Conservation (phyloP, 2,888 invertebrate species). For the Epistrophe eligans region DNA sequence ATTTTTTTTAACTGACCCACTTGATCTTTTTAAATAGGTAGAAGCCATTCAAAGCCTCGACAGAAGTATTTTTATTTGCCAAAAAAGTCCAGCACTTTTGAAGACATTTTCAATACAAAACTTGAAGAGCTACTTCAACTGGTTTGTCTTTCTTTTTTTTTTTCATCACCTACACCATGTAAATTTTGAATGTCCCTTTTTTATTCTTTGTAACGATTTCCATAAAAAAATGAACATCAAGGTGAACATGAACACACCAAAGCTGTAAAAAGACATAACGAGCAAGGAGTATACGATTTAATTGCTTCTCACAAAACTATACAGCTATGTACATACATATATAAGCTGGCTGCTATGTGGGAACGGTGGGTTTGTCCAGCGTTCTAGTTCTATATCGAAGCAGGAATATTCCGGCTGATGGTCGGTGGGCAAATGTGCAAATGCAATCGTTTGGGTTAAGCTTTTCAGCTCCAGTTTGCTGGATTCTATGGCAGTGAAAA, state of each 20-base stretch:
- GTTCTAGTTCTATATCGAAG: not conserved
- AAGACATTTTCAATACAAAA: constrained; percentile 40
- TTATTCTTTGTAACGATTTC: constrained; percentile 45
- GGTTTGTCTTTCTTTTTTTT: constrained; percentile 4
- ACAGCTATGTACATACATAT: not conserved
- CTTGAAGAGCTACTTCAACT: constrained; percentile 47
- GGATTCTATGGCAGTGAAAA: constrained; percentile 38
- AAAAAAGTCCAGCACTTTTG: constrained; percentile 24
- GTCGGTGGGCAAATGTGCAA: constrained; percentile 57
- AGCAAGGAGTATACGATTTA: constrained; percentile 63
- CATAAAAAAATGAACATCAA: constrained; percentile 33
- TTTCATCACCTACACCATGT: constrained; percentile 36
- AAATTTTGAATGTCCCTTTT: constrained; percentile 7
- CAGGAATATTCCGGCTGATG: not conserved
- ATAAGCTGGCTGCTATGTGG: not conserved
- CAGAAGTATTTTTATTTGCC: constrained; percentile 16
- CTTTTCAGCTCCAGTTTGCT: constrained; percentile 52
- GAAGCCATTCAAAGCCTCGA: constrained; percentile 1
- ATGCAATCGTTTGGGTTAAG: constrained; percentile 65
- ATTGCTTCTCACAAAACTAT: constrained; percentile 64
- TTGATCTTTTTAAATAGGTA: not conserved
- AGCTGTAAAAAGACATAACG: constrained; percentile 50
- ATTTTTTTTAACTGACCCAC: constrained; percentile 16
- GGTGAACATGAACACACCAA: constrained; percentile 54
- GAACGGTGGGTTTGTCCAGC: constrained; percentile 19